Evolutionary conservation across 2,888 invertebrate genomes (phyloP), one percentile per base, ranked within the genome.

Genomic region (Latrodectus hesperus): DNA sequence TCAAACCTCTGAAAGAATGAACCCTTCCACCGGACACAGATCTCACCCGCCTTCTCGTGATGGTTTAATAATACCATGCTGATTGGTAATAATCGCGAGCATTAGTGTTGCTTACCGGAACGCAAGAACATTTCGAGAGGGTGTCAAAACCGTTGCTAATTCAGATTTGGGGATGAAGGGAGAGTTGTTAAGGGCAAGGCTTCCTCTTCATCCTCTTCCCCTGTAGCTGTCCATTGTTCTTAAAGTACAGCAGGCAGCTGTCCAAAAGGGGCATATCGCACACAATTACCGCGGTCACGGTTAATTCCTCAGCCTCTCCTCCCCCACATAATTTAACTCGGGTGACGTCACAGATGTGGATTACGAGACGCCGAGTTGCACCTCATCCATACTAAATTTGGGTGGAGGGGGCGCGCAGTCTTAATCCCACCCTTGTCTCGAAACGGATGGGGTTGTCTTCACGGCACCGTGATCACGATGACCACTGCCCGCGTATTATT

Each of bases 221-320:
- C 1, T 10, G 53, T 73, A 81, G 81, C 81, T 81, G 81, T 73
- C 74, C 64, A 65, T 83, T 83, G 83, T 83, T 83, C 83, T 83
- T 83, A 71, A 71, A 26, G 70, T 52, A 17, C 52, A 17, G 38
- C 70, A 55, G 55, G 82, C 83, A 83, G 75, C 83, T 83, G 83
- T 71, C 76, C 76, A 83, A 76, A 68, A 38, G 79, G 65, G 78
- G 78, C 74, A 81, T 81, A 73, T 65, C 81, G 74, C 81, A 74
- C 81, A 82, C 82, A 83, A 83, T 83, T 83, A 83, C 83, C 76
- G 71, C 76, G 68, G 83, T 76, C 83, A 83, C 76, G 83, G 83
- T 76, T 83, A 83, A 83, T 83, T 83, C 76, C 76, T 76, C 49
- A 74, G 74, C 65, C n/a, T 76, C 68, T 72, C 26, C 70, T 55